Percentiles rank a stretch among this genome's conserved stretches.
Evolutionary conservation across 1,140 invertebrate species (phyloP).

Genomic region (Penaeus japonicus): DNA sequence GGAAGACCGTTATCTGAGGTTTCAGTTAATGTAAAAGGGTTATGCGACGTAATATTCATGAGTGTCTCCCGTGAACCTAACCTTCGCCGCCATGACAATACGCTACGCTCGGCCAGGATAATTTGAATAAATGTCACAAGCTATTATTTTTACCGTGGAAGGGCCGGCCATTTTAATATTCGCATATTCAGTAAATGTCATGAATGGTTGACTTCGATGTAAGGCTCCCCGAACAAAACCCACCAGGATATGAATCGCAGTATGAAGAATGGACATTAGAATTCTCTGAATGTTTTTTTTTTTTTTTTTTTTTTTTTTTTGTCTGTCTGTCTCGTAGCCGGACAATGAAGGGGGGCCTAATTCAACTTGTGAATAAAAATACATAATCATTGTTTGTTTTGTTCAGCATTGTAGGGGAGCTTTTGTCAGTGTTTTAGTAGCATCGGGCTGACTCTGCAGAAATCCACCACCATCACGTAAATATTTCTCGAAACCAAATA

Average conservation of each 20-base stretch:
- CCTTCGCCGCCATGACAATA: conserved; percentile 26
- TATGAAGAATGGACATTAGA: conserved; percentile 38
- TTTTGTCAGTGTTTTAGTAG: too few relatives aligned
- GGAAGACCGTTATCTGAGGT: not conserved
- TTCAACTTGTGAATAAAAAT: too few relatives aligned
- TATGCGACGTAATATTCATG: conserved; percentile 18
- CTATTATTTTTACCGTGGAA: conserved; percentile 40
- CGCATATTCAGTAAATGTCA: conserved; percentile 42
- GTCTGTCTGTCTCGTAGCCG: not conserved
- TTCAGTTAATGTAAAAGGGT: not conserved
- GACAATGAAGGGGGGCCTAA: too few relatives aligned
- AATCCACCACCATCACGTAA: too few relatives aligned
- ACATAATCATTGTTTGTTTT: too few relatives aligned
- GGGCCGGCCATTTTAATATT: conserved; percentile 45
- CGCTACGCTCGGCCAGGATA: conserved; percentile 25
- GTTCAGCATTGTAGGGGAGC: too few relatives aligned
- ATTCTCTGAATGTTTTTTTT: conserved; percentile 31
- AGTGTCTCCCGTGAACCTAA: not conserved
- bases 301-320: not conserved
- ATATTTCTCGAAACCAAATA: too few relatives aligned
- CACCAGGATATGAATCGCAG: conserved; percentile 23
- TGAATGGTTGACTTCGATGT: conserved; percentile 25
- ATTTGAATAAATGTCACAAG: conserved; percentile 49
- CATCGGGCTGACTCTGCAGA: too few relatives aligned
- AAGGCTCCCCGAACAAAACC: conserved; percentile 19